Conservation (phyloP, 2,888 invertebrate genomes). For the Gryllus longicercus region DNA sequence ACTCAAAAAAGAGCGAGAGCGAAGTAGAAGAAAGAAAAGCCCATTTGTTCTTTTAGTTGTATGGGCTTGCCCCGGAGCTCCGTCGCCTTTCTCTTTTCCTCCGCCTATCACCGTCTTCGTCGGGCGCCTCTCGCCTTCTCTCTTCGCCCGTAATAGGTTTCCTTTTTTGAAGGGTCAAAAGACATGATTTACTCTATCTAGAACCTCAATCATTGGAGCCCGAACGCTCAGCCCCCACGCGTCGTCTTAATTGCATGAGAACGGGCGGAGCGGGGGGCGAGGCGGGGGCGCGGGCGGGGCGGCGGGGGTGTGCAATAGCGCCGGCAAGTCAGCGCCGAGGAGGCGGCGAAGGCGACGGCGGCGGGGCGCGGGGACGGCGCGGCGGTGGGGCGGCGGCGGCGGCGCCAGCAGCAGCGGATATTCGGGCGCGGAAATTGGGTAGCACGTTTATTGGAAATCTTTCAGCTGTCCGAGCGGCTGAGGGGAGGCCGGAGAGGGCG, state of each 20-base stretch:
- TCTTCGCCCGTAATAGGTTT: constrained; percentile 37
- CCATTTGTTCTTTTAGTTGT: constrained; percentile 37
- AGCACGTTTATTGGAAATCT: constrained; percentile 51
- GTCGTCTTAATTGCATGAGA: constrained; percentile 34
- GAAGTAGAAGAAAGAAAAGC: constrained; percentile 29
- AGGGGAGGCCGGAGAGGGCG: constrained; percentile 45
- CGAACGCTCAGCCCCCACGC: constrained; percentile 26
- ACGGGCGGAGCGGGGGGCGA: constrained; percentile 24
- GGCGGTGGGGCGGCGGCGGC: constrained; percentile 22
- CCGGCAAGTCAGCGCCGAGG: constrained; percentile 21
- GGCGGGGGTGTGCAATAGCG: constrained; percentile 20
- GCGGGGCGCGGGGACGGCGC: constrained; percentile 22
- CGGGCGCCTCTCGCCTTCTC: constrained; percentile 28
- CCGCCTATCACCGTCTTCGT: constrained; percentile 22
- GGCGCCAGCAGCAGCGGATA: constrained; percentile 43
- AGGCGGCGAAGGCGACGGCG: constrained; percentile 6
- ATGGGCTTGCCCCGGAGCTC: constrained; percentile 26
- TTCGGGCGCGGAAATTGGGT: constrained; percentile 48
- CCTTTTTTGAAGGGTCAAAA: constrained; percentile 38
- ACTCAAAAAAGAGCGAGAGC: constrained; percentile 44
- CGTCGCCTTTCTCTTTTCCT: constrained; percentile 21
- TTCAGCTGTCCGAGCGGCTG: constrained; percentile 49
- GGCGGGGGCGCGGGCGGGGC: not conserved
- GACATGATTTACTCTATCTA: constrained; percentile 38
- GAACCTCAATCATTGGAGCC: constrained; percentile 36